These are phyloP conservation scores for Ligdia adustata DNA, from an alignment of 2,888 invertebrate genomes.

Conservation along the genomic window DNA sequence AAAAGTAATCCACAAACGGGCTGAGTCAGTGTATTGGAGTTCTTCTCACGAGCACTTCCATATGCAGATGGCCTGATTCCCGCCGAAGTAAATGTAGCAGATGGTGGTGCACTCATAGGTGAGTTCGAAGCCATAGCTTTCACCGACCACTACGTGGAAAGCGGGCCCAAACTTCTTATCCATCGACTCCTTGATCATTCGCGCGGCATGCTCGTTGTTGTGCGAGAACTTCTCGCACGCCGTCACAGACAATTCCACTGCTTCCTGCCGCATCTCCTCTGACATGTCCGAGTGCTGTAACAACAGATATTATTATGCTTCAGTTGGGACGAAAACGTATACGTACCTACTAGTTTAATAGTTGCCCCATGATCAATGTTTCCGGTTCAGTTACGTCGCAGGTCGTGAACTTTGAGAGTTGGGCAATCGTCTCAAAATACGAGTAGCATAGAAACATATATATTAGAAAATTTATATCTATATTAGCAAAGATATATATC, in stretches of 20 bases:
- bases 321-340: too few species aligned
- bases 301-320: conserved; percentile 29
- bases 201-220: conserved; percentile 96
- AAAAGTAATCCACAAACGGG: conserved; percentile 19
- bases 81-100: conserved; percentile 95
- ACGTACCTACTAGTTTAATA: too few species aligned
- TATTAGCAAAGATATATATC: too few species aligned
- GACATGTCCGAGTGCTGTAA: conserved; percentile 95
- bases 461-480: too few species aligned
- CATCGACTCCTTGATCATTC: conserved; percentile 96
- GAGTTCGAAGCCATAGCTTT: conserved; percentile 96
- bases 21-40: background rate
- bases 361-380: too few species aligned
- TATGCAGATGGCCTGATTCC: conserved; percentile 93
- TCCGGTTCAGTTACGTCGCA: too few species aligned
- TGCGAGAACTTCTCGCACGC: conserved; percentile 95
- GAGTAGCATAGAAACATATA: too few species aligned
- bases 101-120: conserved; percentile 95
- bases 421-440: too few species aligned
- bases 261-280: conserved; percentile 96
- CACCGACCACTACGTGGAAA: conserved; percentile 98
- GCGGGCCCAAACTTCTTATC: conserved; percentile 98
- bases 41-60: conserved; percentile 92
- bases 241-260: conserved; percentile 95
- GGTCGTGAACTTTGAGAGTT: too few species aligned